These are phyloP conservation scores for Ctenoplectra terminalis DNA, from an alignment of 1,140 invertebrate species.

Conservation along the genomic window DNA sequence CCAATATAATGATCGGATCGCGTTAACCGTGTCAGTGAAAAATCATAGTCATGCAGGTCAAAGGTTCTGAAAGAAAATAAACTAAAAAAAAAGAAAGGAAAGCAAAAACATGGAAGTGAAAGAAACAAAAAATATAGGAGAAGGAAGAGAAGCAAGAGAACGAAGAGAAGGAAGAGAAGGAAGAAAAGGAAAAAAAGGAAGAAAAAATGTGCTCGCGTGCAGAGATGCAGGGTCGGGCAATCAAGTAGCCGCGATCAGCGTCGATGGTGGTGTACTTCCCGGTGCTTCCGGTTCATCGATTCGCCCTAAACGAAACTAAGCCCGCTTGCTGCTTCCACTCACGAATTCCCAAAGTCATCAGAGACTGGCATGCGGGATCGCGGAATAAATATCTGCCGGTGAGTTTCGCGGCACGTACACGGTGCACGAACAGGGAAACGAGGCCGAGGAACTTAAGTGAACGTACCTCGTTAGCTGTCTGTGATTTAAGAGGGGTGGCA, in stretches of 20 bases:
- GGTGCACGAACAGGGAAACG: conserved; percentile 50
- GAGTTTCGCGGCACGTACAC: conserved; percentile 66
- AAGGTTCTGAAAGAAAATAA: background rate
- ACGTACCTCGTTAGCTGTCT: conserved; percentile 65
- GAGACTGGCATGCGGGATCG: conserved; percentile 56
- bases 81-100: too few relatives aligned
- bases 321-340: conserved; percentile 60
- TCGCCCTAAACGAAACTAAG: conserved; percentile 29
- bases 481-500: conserved; percentile 53
- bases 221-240: conserved; percentile 20
- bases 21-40: background rate
- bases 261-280: conserved; percentile 39
- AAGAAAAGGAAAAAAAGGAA: background rate
- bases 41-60: background rate
- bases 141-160: background rate
- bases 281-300: conserved; percentile 56
- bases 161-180: background rate
- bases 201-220: background rate
- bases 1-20: background rate
- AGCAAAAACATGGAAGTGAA: too few relatives aligned
- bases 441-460: conserved; percentile 53
- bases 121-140: background rate
- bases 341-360: conserved; percentile 67
- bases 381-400: conserved; percentile 66
- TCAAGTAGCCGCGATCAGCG: conserved; percentile 54